Evolutionary conservation across 1,140 invertebrate genomes (phyloP).

Genomic region (Tetramorium alpestre): DNA sequence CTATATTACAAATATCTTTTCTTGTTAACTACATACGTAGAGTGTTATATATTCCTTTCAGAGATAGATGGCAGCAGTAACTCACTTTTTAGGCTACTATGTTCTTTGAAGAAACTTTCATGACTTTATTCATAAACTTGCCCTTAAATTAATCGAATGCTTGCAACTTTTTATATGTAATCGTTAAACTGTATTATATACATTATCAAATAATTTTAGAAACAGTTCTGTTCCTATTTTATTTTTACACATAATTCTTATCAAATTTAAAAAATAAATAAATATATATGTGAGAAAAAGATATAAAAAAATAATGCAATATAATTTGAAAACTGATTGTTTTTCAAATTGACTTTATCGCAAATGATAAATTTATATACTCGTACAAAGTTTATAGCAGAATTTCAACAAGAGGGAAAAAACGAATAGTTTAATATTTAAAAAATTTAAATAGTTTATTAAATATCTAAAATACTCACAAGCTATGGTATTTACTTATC

Average conservation of each 20-base stretch:
- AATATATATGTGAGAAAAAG: not conserved
- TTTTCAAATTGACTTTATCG: not conserved
- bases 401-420: not conserved
- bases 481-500: too few relatives aligned
- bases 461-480: not conserved
- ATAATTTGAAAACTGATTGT: not conserved
- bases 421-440: not conserved
- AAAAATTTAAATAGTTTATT: not conserved
- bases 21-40: not conserved
- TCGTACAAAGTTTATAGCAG: not conserved
- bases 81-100: not conserved
- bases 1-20: not conserved
- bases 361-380: not conserved
- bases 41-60: not conserved
- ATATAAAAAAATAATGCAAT: not conserved
- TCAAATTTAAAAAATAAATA: not conserved
- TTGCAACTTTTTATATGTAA: conserved; percentile 6
- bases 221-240: not conserved
- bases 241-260: not conserved
- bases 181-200: not conserved
- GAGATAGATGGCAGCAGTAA: conserved; percentile 19
- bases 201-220: not conserved
- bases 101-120: not conserved
- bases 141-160: not conserved
- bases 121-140: too few relatives aligned